Evolutionary conservation across 2,797 vertebrate species (phyloP).

Genomic region (Rachycentron canadum): DNA sequence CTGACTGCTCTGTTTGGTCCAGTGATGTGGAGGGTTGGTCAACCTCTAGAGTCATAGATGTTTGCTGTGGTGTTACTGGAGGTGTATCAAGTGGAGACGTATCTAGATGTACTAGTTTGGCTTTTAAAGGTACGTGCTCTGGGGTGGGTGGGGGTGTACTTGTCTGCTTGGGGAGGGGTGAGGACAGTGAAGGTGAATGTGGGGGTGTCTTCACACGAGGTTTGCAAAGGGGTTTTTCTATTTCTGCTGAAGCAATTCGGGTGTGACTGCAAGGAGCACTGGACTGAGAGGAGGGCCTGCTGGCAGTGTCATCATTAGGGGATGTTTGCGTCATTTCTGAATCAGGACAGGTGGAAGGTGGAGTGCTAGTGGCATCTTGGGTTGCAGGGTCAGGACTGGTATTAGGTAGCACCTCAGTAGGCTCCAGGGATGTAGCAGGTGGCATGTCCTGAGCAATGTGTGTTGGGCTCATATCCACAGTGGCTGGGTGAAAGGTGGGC

Average conservation of each 20-base stretch:
- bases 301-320: conserved; percentile 21
- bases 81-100: conserved; percentile 52
- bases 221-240: conserved; percentile 64
- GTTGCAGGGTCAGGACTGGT: conserved; percentile 11
- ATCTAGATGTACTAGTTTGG: conserved; percentile 61
- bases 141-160: conserved; percentile 56
- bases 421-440: conserved; percentile 8
- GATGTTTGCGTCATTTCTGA: conserved; percentile 20
- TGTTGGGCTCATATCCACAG: conserved; percentile 17
- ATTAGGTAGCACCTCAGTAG: conserved; percentile 9
- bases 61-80: conserved; percentile 30
- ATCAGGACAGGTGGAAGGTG: conserved; percentile 23
- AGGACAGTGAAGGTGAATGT: conserved; percentile 50
- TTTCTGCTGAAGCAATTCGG: conserved; percentile 63
- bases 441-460: conserved; percentile 15
- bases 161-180: conserved; percentile 19
- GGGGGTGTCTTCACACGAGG: conserved; percentile 45
- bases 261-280: conserved; percentile 41
- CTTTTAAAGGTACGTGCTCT: conserved; percentile 60
- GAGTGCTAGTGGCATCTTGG: not conserved
- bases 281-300: conserved; percentile 61
- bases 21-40: conserved; percentile 67
- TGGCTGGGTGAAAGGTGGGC: conserved; percentile 5
- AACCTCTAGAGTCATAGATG: conserved; percentile 22
- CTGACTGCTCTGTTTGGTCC: conserved; percentile 53